Conservation (phyloP, 2,797 vertebrate species). For the Coregonus ussuriensis region DNA sequence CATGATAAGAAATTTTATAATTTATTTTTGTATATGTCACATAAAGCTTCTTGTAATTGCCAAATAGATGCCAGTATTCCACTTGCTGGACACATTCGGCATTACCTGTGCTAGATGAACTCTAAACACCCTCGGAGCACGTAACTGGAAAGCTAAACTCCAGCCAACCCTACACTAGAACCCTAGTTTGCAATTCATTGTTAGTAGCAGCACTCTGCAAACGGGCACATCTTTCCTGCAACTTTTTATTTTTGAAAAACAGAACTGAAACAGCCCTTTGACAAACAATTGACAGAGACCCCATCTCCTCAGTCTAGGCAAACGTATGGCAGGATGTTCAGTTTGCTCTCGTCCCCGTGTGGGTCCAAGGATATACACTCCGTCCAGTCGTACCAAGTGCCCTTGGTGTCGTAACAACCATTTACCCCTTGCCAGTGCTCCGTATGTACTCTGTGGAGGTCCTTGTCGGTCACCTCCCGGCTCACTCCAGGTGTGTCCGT, state of each 20-base stretch:
- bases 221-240: slow-evolving; percentile 64
- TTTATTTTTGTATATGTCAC: slow-evolving; percentile 83
- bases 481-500: slow-evolving; percentile 84
- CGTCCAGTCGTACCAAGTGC: slow-evolving; percentile 98
- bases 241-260: slow-evolving; percentile 71
- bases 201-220: slow-evolving; percentile 68
- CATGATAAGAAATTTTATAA: slow-evolving; percentile 86
- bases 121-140: slow-evolving; percentile 67
- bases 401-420: slow-evolving; percentile 95
- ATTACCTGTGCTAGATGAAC: slow-evolving; percentile 77
- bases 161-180: slow-evolving; percentile 58
- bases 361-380: slow-evolving; percentile 97
- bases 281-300: slow-evolving; percentile 51
- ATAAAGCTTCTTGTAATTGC: slow-evolving; percentile 88
- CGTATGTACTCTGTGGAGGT: slow-evolving; percentile 86
- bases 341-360: slow-evolving; percentile 91
- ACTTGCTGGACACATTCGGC: slow-evolving; percentile 67
- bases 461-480: slow-evolving; percentile 82
- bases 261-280: slow-evolving; percentile 74
- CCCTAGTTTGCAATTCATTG: slow-evolving; percentile 58
- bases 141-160: slow-evolving; percentile 65
- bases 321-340: slow-evolving; percentile 99
- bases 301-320: slow-evolving; percentile 93
- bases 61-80: slow-evolving; percentile 66
- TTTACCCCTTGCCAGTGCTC: slow-evolving; percentile 93